Evolutionary conservation across 2,113 vertebrate species (phyloP).

Genomic region (Aix galericulata): DNA sequence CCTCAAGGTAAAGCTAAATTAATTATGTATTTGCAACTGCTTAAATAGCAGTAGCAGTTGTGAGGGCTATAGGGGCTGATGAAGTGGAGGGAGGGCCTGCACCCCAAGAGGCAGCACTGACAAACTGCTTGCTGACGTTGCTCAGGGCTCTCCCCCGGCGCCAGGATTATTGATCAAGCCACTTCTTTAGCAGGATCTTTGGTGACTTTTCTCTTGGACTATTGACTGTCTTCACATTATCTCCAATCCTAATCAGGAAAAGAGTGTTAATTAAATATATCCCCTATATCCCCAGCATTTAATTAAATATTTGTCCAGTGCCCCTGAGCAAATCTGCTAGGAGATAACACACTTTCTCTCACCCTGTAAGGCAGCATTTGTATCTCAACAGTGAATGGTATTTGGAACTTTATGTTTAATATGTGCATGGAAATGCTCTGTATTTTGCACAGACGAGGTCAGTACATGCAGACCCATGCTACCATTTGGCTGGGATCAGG

Average conservation of each 20-base stretch:
- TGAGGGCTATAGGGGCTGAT: not conserved
- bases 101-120: not conserved
- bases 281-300: not conserved
- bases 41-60: not conserved
- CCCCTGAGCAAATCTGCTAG: not conserved
- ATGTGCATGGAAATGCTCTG: rapidly evolving
- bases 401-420: not conserved
- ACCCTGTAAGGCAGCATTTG: rapidly evolving
- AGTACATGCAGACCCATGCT: rapidly evolving
- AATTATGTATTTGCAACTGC: not conserved
- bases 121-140: not conserved
- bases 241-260: not conserved
- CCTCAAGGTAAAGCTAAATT: not conserved
- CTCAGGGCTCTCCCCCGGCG: not conserved
- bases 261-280: constrained; percentile 5
- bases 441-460: rapidly evolving
- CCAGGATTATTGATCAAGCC: rapidly evolving
- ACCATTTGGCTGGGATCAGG: no score
- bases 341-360: not conserved
- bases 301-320: not conserved
- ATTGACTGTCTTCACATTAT: not conserved
- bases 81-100: not conserved
- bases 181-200: not conserved
- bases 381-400: not conserved
- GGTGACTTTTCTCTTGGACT: not conserved